These are phyloP conservation scores for Acanthococcus lagerstroemiae DNA, from an alignment of 2,888 invertebrate species.

Conservation along the genomic window DNA sequence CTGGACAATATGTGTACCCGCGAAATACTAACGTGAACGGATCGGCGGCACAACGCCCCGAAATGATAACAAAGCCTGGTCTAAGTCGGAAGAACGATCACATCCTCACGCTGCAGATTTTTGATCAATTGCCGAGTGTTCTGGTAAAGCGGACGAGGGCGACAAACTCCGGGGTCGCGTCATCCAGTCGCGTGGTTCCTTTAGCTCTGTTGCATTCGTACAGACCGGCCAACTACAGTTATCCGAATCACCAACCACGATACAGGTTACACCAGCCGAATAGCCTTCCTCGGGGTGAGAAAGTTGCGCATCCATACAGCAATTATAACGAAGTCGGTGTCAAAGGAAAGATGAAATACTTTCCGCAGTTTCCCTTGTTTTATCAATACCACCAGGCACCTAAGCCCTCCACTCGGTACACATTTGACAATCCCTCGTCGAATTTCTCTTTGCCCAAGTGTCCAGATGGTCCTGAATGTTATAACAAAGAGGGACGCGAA, in stretches of 20 bases:
- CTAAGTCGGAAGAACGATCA: conserved; percentile 20
- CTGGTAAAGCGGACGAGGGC: conserved; percentile 8
- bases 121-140: not conserved
- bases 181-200: conserved; percentile 18
- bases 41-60: not conserved
- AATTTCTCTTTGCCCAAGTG: not conserved
- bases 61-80: too few relatives aligned
- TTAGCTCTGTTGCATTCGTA: conserved; percentile 31
- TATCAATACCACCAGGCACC: not conserved
- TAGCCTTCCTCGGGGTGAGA: not conserved
- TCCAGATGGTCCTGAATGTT: not conserved
- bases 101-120: not conserved
- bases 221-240: conserved; percentile 33
- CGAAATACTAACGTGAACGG: not conserved
- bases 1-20: not conserved
- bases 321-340: not conserved
- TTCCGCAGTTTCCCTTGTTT: not conserved
- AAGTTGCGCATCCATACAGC: not conserved
- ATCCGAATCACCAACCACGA: conserved; percentile 2
- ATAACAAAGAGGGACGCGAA: too few relatives aligned
- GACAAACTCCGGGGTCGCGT: not conserved
- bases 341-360: not conserved
- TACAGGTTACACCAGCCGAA: conserved; percentile 14
- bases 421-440: too few relatives aligned
- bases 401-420: not conserved